Evolutionary conservation across 2,797 vertebrate species (phyloP).

Genomic region (Squalus acanthias): DNA sequence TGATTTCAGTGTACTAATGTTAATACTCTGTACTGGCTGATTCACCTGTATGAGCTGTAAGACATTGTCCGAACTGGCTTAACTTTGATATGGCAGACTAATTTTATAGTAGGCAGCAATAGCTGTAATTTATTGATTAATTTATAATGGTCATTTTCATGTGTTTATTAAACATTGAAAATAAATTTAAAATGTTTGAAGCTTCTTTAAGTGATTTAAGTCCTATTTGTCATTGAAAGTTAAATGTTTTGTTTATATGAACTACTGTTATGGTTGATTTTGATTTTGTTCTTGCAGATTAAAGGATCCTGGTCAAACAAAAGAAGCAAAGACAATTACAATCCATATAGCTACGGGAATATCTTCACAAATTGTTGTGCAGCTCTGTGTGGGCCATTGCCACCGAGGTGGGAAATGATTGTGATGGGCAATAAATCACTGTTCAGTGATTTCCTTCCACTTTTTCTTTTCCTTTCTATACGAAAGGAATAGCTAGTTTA

Average conservation of each 20-base stretch:
- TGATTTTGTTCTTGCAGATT: slow-evolving; percentile 66
- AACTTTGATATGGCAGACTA: not conserved
- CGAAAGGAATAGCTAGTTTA: not conserved
- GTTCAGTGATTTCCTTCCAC: not conserved
- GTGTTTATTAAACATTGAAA: not conserved
- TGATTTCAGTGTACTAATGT: not conserved
- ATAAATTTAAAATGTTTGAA: too few species aligned
- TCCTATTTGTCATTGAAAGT: not conserved
- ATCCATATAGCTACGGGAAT: slow-evolving; percentile 94
- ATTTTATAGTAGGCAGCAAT: not conserved
- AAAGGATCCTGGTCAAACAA: slow-evolving; percentile 98
- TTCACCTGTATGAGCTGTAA: not conserved
- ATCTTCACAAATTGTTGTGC: slow-evolving; percentile 93
- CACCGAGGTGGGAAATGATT: slow-evolving; percentile 77
- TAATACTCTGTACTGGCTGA: not conserved
- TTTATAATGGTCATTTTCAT: not conserved
- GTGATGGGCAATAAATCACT: slow-evolving; percentile 39
- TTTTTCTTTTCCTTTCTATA: not conserved
- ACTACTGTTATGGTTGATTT: not conserved
- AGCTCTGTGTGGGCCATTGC: slow-evolving; percentile 87
- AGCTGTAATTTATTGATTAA: not conserved
- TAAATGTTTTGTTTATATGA: not conserved
- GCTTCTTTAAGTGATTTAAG: too few species aligned
- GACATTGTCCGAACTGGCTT: not conserved
- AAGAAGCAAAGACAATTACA: slow-evolving; percentile 96